Evolutionary conservation across 2,113 vertebrate species (phyloP).

Genomic region (Dinomys branickii): DNA sequence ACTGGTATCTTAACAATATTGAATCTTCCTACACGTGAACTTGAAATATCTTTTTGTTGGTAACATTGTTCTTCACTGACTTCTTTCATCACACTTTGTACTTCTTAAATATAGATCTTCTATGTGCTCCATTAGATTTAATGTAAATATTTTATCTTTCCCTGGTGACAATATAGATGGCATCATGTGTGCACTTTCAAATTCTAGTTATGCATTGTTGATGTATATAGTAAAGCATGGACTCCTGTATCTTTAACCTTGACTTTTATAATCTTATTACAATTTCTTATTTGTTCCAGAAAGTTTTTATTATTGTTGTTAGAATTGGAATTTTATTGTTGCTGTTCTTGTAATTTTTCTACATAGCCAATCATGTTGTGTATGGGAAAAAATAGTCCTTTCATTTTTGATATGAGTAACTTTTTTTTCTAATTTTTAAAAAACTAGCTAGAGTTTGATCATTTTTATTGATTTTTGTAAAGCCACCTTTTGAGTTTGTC

Average conservation of each 20-base stretch:
- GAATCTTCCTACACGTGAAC: background rate
- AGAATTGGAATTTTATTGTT: too few species aligned
- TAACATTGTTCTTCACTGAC: background rate
- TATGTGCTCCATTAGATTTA: background rate
- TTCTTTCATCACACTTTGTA: background rate
- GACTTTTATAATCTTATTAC: background rate
- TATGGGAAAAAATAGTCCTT: background rate
- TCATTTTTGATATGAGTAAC: conserved; percentile 15
- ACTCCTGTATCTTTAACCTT: background rate
- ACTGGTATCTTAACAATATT: background rate
- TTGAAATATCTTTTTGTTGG: background rate
- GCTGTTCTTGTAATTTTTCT: conserved; percentile 6
- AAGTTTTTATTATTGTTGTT: background rate
- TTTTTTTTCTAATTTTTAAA: conserved; percentile 1
- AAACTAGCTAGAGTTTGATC: background rate
- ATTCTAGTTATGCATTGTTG: background rate
- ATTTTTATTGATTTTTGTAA: conserved; percentile 3
- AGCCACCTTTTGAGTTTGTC: background rate
- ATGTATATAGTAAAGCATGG: background rate
- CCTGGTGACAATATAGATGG: background rate
- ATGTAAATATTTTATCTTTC: conserved; percentile 3
- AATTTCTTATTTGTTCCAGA: background rate
- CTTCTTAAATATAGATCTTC: background rate
- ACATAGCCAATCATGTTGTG: background rate
- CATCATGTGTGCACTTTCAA: background rate